Evolutionary conservation across 2,113 vertebrate species (phyloP).

Genomic region (Aplodontia rufa): DNA sequence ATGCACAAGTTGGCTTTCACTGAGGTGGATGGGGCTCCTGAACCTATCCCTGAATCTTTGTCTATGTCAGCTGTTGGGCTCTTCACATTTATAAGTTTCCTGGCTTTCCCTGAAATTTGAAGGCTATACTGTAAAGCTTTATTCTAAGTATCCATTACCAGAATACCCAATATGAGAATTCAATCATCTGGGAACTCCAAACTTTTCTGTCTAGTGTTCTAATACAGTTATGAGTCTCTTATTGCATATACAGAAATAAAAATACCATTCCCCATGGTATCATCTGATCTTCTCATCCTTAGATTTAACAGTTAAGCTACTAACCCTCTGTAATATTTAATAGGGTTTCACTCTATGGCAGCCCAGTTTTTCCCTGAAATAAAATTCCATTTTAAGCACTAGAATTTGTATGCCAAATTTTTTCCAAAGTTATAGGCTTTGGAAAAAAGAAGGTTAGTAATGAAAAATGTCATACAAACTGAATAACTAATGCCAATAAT

Average conservation of each 20-base stretch:
- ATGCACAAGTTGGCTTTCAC: too few relatives aligned
- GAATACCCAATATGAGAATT: neutral
- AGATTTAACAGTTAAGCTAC: neutral
- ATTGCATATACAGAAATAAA: neutral
- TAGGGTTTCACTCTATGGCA: conserved; percentile 51
- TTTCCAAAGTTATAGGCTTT: conserved; percentile 62
- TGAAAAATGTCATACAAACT: conserved; percentile 73
- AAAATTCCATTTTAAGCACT: conserved; percentile 62
- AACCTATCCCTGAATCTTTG: neutral
- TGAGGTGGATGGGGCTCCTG: fast-evolving
- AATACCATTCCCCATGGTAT: neutral
- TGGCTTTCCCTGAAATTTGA: neutral
- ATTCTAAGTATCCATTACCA: neutral
- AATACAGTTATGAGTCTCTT: neutral
- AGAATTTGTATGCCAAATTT: conserved; percentile 73
- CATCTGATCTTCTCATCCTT: neutral
- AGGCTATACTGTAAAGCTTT: neutral
- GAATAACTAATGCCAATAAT: conserved; percentile 75
- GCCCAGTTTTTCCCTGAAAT: conserved; percentile 59
- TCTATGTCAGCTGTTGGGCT: too few relatives aligned
- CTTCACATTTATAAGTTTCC: neutral
- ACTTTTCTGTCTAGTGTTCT: neutral
- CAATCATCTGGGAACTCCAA: neutral
- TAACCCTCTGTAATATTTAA: conserved; percentile 43
- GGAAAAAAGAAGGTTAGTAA: conserved; percentile 69